Conservation (phyloP, 2,113 vertebrate species). For the Austrofundulus limnaeus region DNA sequence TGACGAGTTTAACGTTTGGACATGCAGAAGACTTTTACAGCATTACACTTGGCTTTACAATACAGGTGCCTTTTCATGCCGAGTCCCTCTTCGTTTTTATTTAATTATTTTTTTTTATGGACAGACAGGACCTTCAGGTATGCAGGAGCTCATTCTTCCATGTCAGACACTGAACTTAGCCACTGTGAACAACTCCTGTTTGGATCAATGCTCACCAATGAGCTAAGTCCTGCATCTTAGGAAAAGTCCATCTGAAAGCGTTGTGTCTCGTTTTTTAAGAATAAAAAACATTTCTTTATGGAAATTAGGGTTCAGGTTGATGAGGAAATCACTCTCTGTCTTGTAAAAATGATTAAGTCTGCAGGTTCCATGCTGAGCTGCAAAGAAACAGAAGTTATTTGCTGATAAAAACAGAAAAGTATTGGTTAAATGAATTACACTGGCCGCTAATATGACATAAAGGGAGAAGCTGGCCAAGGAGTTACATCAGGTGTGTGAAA, state of each 20-base stretch:
- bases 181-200: conserved; percentile 78
- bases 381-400: not conserved
- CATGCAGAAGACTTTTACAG: conserved; percentile 41
- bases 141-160: conserved; percentile 53
- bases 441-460: not conserved
- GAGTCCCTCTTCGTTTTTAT: not conserved
- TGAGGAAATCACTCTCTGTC: conserved; percentile 1
- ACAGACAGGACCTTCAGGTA: conserved; percentile 12
- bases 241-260: conserved; percentile 48
- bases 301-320: conserved; percentile 9
- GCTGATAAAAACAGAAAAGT: conserved; percentile 24
- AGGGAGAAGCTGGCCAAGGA: conserved; percentile 5
- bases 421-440: conserved; percentile 4
- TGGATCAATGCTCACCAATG: conserved; percentile 75
- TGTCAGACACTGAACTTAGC: conserved; percentile 80
- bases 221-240: conserved; percentile 77
- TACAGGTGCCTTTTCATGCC: conserved; percentile 5
- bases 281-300: conserved; percentile 6
- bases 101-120: not conserved
- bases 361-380: conserved; percentile 7
- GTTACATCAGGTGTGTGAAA: no score
- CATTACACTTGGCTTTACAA: conserved; percentile 47
- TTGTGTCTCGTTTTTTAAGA: conserved; percentile 24
- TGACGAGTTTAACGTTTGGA: conserved; percentile 27
- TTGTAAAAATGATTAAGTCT: conserved; percentile 17